Percentiles rank a stretch among this genome's conserved stretches.
Conservation (phyloP, 2,113 vertebrate genomes). For the Dipodomys spectabilis region DNA sequence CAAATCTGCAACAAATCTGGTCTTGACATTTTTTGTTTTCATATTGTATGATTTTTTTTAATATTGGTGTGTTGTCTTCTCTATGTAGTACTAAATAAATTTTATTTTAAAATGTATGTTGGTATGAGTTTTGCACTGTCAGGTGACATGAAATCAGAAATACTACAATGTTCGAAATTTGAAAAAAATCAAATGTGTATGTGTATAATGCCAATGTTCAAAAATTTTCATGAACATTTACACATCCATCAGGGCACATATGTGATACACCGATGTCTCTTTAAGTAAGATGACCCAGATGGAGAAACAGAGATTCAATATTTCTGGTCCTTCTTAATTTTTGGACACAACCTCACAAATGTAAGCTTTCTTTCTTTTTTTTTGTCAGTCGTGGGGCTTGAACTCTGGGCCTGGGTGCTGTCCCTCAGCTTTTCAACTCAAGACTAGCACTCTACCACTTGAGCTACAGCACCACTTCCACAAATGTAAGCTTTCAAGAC, state of each 20-base stretch:
- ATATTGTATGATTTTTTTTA: not conserved
- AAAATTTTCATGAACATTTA: too few species aligned
- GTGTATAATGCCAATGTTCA: not conserved
- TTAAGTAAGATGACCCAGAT: not conserved
- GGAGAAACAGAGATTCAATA: too few species aligned
- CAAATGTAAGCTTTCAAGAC: not conserved
- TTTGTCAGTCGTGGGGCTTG: too few species aligned
- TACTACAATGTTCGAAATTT: not conserved
- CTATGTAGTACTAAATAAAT: not conserved
- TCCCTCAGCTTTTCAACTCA: too few species aligned
- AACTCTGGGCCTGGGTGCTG: too few species aligned
- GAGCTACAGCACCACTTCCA: not conserved
- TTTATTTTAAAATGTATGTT: not conserved
- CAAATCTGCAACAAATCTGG: not conserved
- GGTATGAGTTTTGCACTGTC: not conserved
- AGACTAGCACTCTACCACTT: too few species aligned
- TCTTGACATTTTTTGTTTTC: not conserved
- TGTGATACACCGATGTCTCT: accelerated
- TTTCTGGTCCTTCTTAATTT: too few species aligned
- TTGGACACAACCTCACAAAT: too few species aligned
- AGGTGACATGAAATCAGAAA: not conserved
- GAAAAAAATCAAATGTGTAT: too few species aligned
- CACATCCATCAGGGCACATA: too few species aligned
- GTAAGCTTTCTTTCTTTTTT: too few species aligned
- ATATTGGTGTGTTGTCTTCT: not conserved